phyloP scores from a whole-genome alignment of 2,113 vertebrate genomes.

The Piaya cayana region DNA sequence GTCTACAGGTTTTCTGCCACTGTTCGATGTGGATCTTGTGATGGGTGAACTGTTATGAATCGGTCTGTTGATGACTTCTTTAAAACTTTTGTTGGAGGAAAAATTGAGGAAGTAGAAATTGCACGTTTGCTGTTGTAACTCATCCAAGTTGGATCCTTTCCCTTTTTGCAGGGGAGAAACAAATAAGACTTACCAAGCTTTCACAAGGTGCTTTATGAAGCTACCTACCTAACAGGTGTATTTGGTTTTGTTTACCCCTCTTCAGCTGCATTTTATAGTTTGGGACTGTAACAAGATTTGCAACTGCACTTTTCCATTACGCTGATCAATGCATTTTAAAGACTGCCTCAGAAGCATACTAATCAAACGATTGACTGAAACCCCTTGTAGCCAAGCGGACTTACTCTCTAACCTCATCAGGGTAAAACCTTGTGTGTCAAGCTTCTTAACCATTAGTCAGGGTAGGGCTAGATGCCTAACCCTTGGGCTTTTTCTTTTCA shows the following conservation, averaged over 20 bases:
- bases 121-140: background rate
- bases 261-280: background rate
- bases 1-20: background rate
- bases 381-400: background rate
- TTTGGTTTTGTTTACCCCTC: background rate
- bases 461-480: background rate
- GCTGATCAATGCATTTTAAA: background rate
- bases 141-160: background rate
- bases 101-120: background rate
- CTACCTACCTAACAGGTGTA: background rate
- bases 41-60: background rate
- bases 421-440: background rate
- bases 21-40: background rate
- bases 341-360: background rate
- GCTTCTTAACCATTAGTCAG: background rate
- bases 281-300: background rate
- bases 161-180: background rate
- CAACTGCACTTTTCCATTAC: background rate
- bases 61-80: background rate
- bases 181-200: background rate
- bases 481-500: background rate
- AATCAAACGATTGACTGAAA: conserved; percentile 32
- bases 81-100: background rate
- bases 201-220: background rate
- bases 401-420: conserved; percentile 5